Conservation (phyloP, 2,113 vertebrate species). For the Indri indri region DNA sequence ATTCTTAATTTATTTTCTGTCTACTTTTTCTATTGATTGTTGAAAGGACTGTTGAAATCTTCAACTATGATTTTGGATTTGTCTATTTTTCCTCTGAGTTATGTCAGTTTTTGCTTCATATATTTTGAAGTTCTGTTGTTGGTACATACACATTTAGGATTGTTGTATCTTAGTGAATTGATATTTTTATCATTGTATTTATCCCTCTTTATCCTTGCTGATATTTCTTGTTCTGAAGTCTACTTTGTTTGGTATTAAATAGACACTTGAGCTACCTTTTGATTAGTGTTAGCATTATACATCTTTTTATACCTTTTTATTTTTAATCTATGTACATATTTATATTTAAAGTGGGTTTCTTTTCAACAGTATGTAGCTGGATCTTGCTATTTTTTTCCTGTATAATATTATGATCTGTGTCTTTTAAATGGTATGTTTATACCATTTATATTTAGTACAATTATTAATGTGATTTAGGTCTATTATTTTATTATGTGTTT, state of each 20-base stretch:
- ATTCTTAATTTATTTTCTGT: not conserved
- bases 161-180: not conserved
- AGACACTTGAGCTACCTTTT: not conserved
- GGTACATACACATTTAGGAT: not conserved
- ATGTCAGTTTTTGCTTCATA: not conserved
- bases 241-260: not conserved
- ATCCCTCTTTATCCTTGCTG: not conserved
- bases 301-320: not conserved
- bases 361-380: not conserved
- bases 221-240: not conserved
- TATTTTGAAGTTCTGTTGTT: not conserved
- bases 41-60: not conserved
- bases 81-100: not conserved
- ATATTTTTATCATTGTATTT: not conserved
- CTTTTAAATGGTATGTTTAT: not conserved
- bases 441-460: not conserved
- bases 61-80: constrained; percentile 2
- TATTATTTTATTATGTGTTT: not conserved
- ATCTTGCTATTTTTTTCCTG: not conserved
- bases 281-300: not conserved
- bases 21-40: not conserved
- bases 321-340: not conserved
- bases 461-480: not conserved
- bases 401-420: not conserved
- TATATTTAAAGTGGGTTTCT: not conserved